phyloP scores from a whole-genome alignment of 2,888 invertebrate species.

The Nemoura dubitans region DNA sequence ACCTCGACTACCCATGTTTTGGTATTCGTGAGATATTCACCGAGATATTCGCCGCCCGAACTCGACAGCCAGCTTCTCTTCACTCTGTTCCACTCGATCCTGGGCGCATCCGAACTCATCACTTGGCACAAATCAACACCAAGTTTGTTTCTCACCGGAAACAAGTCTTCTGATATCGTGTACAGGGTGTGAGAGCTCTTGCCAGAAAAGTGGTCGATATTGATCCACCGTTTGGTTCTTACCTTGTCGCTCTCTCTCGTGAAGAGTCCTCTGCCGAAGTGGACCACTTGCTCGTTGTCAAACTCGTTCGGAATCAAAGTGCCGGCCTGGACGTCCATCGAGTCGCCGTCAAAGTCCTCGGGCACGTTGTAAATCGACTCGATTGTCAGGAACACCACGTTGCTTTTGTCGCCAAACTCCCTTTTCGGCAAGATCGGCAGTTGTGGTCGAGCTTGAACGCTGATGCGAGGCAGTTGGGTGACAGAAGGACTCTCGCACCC shows the following conservation, averaged over 20 bases:
- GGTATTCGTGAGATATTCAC: conserved; percentile 54
- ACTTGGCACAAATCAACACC: conserved; percentile 52
- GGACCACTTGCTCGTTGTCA: conserved; percentile 50
- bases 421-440: too few species aligned
- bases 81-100: conserved; percentile 57
- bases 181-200: conserved; percentile 55
- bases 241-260: conserved; percentile 50
- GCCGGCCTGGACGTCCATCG: conserved; percentile 56
- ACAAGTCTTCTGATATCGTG: conserved; percentile 52
- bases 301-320: conserved; percentile 53
- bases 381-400: conserved; percentile 56
- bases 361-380: conserved; percentile 59
- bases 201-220: conserved; percentile 52
- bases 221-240: conserved; percentile 55
- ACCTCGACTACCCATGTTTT: conserved; percentile 57
- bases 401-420: conserved; percentile 41
- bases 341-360: conserved; percentile 51
- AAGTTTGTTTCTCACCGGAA: conserved; percentile 54
- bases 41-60: conserved; percentile 53
- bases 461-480: background rate
- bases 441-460: background rate
- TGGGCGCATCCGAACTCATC: conserved; percentile 52
- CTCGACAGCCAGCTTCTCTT: conserved; percentile 55
- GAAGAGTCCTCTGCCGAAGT: conserved; percentile 54
- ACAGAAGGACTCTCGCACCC: background rate